phyloP scores from a whole-genome alignment of 2,113 vertebrate genomes.

The Calypte anna region DNA sequence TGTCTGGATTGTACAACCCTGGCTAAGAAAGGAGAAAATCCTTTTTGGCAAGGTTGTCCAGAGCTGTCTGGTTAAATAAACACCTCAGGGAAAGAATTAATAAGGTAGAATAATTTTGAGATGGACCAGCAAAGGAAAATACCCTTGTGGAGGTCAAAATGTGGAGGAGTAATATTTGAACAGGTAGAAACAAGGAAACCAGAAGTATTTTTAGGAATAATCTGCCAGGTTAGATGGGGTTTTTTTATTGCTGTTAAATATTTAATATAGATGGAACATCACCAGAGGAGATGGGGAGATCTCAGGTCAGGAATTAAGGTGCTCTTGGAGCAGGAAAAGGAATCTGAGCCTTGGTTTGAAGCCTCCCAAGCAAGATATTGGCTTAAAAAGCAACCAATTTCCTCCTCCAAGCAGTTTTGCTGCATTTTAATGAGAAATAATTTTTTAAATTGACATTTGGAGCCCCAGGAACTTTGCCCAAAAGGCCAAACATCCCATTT shows the following conservation, averaged over 20 bases:
- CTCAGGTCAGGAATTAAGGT: neutral
- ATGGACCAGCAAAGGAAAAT: neutral
- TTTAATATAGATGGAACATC: neutral
- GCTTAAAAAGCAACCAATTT: neutral
- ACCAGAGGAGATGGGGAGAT: neutral
- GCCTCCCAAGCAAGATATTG: neutral
- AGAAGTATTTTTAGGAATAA: neutral
- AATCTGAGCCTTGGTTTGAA: neutral
- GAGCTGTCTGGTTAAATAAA: neutral
- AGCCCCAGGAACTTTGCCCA: neutral
- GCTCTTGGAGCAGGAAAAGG: neutral
- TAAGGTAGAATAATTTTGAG: neutral
- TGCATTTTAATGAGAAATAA: neutral
- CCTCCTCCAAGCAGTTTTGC: neutral
- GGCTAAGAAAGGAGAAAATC: neutral
- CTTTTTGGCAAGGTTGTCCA: neutral
- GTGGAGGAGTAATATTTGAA: neutral
- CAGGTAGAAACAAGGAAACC: neutral
- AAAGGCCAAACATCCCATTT: rapidly evolving
- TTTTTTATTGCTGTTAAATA: neutral
- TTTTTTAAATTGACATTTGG: neutral
- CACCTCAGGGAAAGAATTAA: neutral
- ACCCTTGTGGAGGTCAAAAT: neutral
- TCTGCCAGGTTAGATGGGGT: neutral
- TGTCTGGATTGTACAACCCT: neutral